These are phyloP conservation scores for Esperia sulphurella DNA, from an alignment of 2,888 invertebrate genomes.

Conservation along the genomic window DNA sequence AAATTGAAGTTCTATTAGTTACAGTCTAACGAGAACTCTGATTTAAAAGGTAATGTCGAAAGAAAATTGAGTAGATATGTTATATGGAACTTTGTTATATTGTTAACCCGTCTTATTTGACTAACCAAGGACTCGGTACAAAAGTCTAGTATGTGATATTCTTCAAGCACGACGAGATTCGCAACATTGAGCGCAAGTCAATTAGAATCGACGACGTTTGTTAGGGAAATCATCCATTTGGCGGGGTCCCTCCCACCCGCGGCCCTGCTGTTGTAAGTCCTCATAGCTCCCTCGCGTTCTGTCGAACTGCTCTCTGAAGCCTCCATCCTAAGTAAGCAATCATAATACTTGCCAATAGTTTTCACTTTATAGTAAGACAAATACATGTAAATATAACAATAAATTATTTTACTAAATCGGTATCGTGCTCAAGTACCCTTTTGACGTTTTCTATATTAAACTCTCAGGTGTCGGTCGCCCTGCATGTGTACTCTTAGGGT, in stretches of 20 bases:
- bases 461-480: too few species aligned
- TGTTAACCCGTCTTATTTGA: conserved; percentile 18
- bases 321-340: conserved; percentile 77
- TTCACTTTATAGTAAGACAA: conserved; percentile 25
- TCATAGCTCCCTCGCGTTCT: conserved; percentile 68
- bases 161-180: conserved; percentile 2
- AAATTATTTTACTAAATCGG: too few species aligned
- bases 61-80: background rate
- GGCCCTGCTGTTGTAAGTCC: conserved; percentile 72
- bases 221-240: conserved; percentile 82
- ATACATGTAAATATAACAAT: conserved; percentile 5
- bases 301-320: conserved; percentile 77
- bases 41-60: background rate
- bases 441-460: too few species aligned
- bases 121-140: conserved; percentile 26
- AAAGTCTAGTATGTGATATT: background rate
- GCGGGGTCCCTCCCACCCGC: conserved; percentile 78
- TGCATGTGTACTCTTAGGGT: too few species aligned
- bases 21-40: background rate
- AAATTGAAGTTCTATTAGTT: too few species aligned
- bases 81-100: too few species aligned
- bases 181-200: background rate
- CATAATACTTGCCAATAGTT: conserved; percentile 71
- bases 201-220: conserved; percentile 83
- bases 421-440: too few species aligned